These are phyloP conservation scores for Artibeus lituratus DNA, from an alignment of 2,797 vertebrate genomes.

Conservation along the genomic window DNA sequence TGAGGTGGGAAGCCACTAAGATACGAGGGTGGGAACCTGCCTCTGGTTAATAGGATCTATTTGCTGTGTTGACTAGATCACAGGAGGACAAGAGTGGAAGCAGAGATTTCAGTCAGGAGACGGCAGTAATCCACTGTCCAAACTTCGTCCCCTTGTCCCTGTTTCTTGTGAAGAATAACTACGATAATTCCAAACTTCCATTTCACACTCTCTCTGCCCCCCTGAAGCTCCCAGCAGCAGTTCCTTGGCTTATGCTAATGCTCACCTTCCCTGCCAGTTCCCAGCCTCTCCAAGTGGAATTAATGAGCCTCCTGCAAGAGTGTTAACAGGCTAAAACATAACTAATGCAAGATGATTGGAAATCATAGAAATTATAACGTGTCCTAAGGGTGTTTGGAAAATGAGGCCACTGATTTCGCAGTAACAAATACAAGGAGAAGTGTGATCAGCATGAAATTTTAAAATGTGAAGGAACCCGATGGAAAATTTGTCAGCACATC, in stretches of 20 bases:
- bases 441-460: not conserved
- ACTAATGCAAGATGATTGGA: not conserved
- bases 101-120: not conserved
- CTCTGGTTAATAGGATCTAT: not conserved
- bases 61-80: not conserved
- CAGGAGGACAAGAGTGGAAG: not conserved
- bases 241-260: no score
- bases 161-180: not conserved
- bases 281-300: not conserved
- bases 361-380: conserved; percentile 15
- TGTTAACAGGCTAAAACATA: not conserved
- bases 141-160: not conserved
- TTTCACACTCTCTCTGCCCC: not conserved
- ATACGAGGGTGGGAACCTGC: not conserved
- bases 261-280: not conserved
- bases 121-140: not conserved
- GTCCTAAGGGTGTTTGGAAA: conserved; percentile 26
- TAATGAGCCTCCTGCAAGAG: not conserved
- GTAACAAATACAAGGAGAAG: conserved; percentile 25
- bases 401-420: not conserved
- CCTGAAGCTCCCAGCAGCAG: not conserved
- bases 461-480: not conserved
- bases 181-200: not conserved
- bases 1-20: not conserved
- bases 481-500: not conserved